Evolutionary conservation across 1,140 invertebrate species (phyloP).

Genomic region (Heliconius congener): DNA sequence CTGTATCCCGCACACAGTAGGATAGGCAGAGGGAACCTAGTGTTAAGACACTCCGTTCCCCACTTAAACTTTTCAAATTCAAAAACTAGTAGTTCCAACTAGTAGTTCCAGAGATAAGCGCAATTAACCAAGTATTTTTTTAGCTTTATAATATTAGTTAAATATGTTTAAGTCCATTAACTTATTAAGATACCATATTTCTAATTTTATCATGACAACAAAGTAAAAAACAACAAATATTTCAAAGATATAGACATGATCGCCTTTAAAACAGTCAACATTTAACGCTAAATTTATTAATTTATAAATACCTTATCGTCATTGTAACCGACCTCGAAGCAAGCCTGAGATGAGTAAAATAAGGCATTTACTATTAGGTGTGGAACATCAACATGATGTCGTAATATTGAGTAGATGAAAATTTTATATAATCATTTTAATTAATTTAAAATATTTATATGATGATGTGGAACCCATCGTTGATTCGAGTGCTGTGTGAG

Average conservation of each 20-base stretch:
- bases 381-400: neutral
- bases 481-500: neutral
- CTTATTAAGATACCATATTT: neutral
- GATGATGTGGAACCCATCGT: neutral
- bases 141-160: too few species aligned
- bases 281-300: neutral
- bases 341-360: slow-evolving; percentile 1
- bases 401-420: too few species aligned
- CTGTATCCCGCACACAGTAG: too few species aligned
- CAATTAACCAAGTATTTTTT: too few species aligned
- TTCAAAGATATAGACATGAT: neutral
- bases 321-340: neutral
- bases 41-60: too few species aligned
- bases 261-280: neutral
- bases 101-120: too few species aligned
- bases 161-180: too few species aligned
- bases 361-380: neutral
- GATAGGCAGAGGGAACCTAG: too few species aligned
- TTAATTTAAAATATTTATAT: neutral
- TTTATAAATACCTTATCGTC: slow-evolving; percentile 1
- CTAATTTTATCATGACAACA: too few species aligned
- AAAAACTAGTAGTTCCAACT: too few species aligned
- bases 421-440: neutral
- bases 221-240: neutral
- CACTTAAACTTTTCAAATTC: too few species aligned